Percentiles rank a stretch among this genome's conserved stretches.
Conservation (phyloP, 2,113 vertebrate species). For the Accipiter virgatus region DNA sequence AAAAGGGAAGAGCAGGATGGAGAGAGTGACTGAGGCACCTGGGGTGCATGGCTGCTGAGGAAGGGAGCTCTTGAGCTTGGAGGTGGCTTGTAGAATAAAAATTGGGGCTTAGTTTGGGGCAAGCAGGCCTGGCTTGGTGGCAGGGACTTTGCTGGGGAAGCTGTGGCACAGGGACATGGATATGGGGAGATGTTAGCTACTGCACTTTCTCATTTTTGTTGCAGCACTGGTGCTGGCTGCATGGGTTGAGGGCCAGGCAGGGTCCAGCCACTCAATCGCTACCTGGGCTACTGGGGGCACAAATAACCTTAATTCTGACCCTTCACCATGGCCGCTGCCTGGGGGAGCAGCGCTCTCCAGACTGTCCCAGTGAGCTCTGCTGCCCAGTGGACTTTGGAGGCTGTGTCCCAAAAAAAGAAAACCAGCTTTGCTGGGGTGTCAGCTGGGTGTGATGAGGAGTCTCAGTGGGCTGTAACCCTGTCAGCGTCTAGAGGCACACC, state of each 20-base stretch:
- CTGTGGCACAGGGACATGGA: no score
- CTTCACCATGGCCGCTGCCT: neutral
- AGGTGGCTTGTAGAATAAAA: neutral
- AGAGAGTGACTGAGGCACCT: neutral
- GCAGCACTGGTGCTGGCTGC: neutral
- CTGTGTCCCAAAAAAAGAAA: neutral
- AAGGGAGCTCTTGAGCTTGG: neutral
- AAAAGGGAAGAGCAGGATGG: neutral
- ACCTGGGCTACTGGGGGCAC: neutral
- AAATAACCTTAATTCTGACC: neutral
- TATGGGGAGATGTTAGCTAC: neutral
- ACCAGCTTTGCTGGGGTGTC: neutral
- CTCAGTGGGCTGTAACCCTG: neutral
- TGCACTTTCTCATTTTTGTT: neutral
- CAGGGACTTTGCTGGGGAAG: neutral
- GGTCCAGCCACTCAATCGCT: fast-evolving
- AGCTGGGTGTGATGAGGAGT: neutral
- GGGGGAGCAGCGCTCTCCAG: neutral
- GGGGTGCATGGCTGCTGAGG: neutral
- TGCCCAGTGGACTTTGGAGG: neutral
- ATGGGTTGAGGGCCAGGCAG: neutral
- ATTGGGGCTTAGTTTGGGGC: neutral
- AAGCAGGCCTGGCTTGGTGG: neutral
- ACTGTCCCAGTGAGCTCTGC: fast-evolving
- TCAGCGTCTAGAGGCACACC: neutral